Conservation (phyloP, 2,888 invertebrate species). For the Sceliomorpha sp. region DNA sequence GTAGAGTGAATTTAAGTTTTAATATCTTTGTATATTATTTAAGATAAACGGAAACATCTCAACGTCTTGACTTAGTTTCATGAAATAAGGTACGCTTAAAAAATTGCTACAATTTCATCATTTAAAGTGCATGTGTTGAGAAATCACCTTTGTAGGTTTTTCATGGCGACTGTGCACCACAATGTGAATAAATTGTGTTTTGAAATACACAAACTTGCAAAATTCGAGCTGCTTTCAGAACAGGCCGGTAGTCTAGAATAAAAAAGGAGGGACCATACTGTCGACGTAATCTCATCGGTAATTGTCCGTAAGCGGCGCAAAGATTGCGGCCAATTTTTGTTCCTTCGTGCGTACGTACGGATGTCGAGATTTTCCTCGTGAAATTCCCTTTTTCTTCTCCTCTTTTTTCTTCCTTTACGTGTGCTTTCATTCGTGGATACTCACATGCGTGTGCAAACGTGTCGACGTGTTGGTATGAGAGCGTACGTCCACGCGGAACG, state of each 20-base stretch:
- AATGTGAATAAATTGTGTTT: no score
- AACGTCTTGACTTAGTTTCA: no score
- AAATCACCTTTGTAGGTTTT: no score
- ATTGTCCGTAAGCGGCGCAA: constrained; percentile 71
- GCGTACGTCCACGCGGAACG: constrained; percentile 32
- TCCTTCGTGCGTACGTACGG: constrained; percentile 65
- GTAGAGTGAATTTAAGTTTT: no score
- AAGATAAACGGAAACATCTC: no score
- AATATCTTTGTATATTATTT: no score
- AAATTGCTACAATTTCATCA: no score
- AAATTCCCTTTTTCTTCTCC: constrained; percentile 53
- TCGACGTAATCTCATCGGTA: constrained; percentile 60
- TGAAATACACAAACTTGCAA: not conserved
- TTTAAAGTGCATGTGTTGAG: no score
- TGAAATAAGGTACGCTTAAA: no score
- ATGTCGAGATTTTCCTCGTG: constrained; percentile 33
- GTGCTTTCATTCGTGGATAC: constrained; percentile 18
- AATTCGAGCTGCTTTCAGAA: not conserved
- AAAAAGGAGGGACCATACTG: constrained; percentile 9
- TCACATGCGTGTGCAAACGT: constrained; percentile 15
- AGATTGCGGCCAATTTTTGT: constrained; percentile 72
- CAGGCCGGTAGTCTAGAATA: not conserved
- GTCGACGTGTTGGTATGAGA: constrained; percentile 11
- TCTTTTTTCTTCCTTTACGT: constrained; percentile 31
- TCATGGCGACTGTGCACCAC: no score